These are phyloP conservation scores for Egretta garzetta DNA, from an alignment of 2,113 vertebrate species.

Conservation along the genomic window DNA sequence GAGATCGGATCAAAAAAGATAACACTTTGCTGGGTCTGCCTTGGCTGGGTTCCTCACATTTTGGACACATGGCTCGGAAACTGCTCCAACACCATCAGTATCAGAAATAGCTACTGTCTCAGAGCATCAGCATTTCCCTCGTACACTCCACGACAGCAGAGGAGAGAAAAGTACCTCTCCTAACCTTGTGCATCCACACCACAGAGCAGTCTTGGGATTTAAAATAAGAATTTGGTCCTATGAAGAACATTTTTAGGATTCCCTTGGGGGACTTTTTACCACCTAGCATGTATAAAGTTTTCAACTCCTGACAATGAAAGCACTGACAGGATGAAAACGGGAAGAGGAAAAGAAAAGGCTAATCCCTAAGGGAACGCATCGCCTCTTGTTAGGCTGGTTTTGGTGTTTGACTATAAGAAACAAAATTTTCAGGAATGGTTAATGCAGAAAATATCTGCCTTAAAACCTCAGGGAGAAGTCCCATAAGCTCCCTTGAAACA, in stretches of 20 bases:
- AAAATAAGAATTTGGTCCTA: not conserved
- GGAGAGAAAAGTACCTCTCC: not conserved
- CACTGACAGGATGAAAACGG: not conserved
- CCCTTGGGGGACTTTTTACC: not conserved
- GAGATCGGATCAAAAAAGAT: not conserved
- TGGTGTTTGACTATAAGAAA: not conserved
- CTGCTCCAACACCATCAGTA: not conserved
- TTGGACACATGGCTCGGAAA: not conserved
- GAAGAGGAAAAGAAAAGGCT: not conserved
- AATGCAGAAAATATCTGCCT: not conserved
- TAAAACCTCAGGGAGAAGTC: not conserved
- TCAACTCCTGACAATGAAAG: not conserved
- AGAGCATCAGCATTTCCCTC: not conserved
- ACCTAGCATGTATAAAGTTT: not conserved
- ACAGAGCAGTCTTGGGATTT: accelerated
- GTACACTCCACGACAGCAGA: accelerated
- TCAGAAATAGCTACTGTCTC: not conserved
- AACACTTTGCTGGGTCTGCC: not conserved
- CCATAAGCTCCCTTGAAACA: not conserved
- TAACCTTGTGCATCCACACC: not conserved
- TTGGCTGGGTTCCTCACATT: accelerated
- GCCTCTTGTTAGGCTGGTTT: not conserved
- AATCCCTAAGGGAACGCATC: not conserved
- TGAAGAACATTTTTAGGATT: not conserved
- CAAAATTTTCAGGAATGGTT: not conserved